A percentile compares a stretch with the other conserved stretches of the same genome.
phyloP scores from a whole-genome alignment of 2,113 vertebrate species.

The Synchiropus splendidus region DNA sequence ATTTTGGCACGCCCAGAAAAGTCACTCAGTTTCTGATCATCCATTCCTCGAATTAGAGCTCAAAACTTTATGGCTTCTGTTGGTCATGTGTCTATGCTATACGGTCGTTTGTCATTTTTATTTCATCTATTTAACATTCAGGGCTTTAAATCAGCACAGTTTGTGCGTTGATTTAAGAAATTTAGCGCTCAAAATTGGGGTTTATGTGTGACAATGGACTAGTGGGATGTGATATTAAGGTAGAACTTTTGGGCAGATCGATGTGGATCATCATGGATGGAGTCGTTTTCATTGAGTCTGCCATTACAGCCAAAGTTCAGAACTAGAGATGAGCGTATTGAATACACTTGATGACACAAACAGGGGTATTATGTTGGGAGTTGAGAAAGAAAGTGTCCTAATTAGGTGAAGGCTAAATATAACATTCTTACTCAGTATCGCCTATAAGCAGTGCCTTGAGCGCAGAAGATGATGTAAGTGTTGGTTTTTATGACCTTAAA shows the following conservation, averaged over 20 bases:
- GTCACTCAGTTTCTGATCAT: constrained; percentile 42
- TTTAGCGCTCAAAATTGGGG: too few species aligned
- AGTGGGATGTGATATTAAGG: constrained; percentile 3
- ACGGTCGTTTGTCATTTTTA: constrained; percentile 32
- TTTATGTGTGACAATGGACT: too few species aligned
- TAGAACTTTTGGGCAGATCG: too few species aligned
- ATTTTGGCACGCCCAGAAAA: constrained; percentile 18
- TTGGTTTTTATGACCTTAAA: constrained; percentile 38
- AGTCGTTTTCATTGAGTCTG: too few species aligned
- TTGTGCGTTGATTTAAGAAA: too few species aligned
- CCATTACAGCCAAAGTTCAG: too few species aligned
- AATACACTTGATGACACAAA: constrained; percentile 14
- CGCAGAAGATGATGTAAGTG: constrained; percentile 36
- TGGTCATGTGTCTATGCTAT: constrained; percentile 21
- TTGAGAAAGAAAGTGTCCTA: too few species aligned
- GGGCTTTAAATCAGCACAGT: too few species aligned
- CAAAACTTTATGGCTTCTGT: constrained; percentile 25
- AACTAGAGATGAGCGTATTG: constrained; percentile 20
- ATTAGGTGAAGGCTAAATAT: too few species aligned
- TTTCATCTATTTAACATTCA: constrained; percentile 9
- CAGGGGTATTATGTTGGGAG: constrained; percentile 17
- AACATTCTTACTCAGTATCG: constrained; percentile 47
- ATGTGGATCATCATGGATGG: too few species aligned
- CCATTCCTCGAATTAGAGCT: constrained; percentile 23
- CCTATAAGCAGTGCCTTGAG: constrained; percentile 62